These are phyloP conservation scores for Drosophila melanosoma DNA, from an alignment of 2,888 invertebrate genomes.

Conservation along the genomic window DNA sequence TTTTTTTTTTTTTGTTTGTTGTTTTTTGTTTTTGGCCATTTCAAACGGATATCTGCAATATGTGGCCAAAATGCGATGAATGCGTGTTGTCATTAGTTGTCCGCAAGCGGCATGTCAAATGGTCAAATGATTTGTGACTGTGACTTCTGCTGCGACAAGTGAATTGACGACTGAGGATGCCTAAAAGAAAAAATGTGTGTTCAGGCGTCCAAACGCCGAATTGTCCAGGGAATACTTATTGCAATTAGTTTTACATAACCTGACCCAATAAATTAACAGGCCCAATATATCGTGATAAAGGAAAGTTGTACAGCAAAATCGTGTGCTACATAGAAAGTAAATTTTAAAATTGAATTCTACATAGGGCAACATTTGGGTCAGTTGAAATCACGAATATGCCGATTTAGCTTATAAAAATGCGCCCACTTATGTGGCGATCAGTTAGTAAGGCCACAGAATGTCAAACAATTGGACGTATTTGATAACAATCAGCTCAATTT, in stretches of 20 bases:
- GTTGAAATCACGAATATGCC: slow-evolving; percentile 54
- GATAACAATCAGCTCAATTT: slow-evolving; percentile 7
- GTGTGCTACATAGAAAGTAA: slow-evolving; percentile 66
- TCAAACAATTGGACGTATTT: slow-evolving; percentile 50
- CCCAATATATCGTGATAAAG: slow-evolving; percentile 63
- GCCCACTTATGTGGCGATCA: slow-evolving; percentile 30
- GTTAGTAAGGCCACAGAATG: slow-evolving; percentile 62
- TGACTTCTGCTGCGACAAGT: slow-evolving; percentile 47
- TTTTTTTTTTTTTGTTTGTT: slow-evolving; percentile 28
- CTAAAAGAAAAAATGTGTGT: slow-evolving; percentile 25
- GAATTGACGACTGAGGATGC: slow-evolving; percentile 29
- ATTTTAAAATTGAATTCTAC: slow-evolving; percentile 26
- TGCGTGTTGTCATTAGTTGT: slow-evolving; percentile 75
- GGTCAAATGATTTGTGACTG: slow-evolving; percentile 75
- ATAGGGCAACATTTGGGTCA: slow-evolving; percentile 47
- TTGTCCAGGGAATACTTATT: slow-evolving; percentile 44
- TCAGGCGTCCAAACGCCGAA: background rate
- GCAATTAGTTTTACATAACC: slow-evolving; percentile 72
- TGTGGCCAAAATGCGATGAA: slow-evolving; percentile 65
- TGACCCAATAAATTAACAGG: slow-evolving; percentile 48
- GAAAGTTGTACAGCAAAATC: slow-evolving; percentile 75
- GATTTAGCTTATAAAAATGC: slow-evolving; percentile 64
- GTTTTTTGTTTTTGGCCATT: slow-evolving; percentile 29
- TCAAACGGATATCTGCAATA: slow-evolving; percentile 53
- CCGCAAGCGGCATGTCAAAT: slow-evolving; percentile 75